A percentile compares a stretch with the other conserved stretches of the same genome.
Conservation (phyloP, 2,113 vertebrate species). For the Campylorhamphus procurvoides region DNA sequence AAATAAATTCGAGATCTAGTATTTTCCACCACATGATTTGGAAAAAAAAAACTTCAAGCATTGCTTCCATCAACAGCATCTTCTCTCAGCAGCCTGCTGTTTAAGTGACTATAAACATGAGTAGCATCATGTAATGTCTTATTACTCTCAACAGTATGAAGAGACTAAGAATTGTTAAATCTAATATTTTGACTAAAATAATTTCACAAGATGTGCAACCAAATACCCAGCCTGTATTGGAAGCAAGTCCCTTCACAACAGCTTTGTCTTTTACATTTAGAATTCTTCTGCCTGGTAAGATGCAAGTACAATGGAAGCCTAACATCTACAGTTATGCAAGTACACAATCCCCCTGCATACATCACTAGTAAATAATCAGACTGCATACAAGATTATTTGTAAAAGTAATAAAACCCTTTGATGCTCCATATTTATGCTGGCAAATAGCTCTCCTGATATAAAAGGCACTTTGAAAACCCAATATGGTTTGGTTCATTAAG, state of each 20-base stretch:
- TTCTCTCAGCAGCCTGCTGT: neutral
- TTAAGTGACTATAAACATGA: neutral
- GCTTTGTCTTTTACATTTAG: conserved; percentile 38
- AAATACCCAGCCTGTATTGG: conserved; percentile 35
- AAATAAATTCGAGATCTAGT: neutral
- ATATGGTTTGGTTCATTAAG: conserved; percentile 82
- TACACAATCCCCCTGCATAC: conserved; percentile 20
- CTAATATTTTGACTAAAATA: neutral
- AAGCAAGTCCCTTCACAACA: conserved; percentile 36
- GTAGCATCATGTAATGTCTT: neutral
- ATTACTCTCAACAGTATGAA: neutral
- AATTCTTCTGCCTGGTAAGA: conserved; percentile 42
- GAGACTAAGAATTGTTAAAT: neutral
- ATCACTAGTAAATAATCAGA: conserved; percentile 50
- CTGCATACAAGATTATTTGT: conserved; percentile 59
- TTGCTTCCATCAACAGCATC: neutral
- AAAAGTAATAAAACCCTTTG: conserved; percentile 60
- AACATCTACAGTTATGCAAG: conserved; percentile 52
- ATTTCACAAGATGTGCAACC: neutral
- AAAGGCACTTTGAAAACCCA: conserved; percentile 91
- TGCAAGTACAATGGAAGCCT: conserved; percentile 32
- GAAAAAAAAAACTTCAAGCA: conserved; percentile 2
- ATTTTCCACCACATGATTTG: neutral
- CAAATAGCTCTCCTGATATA: conserved; percentile 73
- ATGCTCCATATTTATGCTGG: conserved; percentile 72